Percentiles rank a stretch among this genome's conserved stretches.
phyloP scores from a whole-genome alignment of 2,888 invertebrate genomes.

The Encarsia formosa region DNA sequence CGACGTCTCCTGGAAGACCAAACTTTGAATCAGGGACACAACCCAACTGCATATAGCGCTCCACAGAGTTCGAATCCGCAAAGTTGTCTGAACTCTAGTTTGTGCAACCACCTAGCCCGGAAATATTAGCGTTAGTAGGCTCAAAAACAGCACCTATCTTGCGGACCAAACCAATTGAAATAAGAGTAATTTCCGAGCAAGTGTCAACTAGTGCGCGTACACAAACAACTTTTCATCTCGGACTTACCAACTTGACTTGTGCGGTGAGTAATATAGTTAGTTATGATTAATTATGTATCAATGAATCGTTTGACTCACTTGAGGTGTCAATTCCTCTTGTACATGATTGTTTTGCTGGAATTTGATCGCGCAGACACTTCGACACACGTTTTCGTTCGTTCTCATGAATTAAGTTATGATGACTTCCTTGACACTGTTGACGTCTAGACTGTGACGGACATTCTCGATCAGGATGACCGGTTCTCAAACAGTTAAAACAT shows the following conservation, averaged over 20 bases:
- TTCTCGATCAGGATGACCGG: neutral
- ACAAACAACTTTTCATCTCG: neutral
- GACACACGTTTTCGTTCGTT: neutral
- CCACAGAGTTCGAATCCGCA: neutral
- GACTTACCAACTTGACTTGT: neutral
- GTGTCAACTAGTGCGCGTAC: neutral
- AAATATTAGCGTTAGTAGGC: neutral
- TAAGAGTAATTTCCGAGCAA: neutral
- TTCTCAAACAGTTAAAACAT: neutral
- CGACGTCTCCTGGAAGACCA: neutral
- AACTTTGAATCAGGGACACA: neutral
- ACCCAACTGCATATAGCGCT: neutral
- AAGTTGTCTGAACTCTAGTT: neutral
- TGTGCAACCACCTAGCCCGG: neutral
- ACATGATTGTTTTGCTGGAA: neutral
- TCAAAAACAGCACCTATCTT: neutral
- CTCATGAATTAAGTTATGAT: neutral
- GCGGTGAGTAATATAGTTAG: neutral
- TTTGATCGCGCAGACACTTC: neutral
- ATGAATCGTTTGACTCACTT: neutral
- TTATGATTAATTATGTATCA: neutral
- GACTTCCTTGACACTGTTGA: neutral
- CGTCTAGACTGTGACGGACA: neutral
- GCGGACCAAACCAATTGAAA: neutral
- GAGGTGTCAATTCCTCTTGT: neutral